Conservation (phyloP, 2,113 vertebrate genomes). For the Rafetus swinhoei region DNA sequence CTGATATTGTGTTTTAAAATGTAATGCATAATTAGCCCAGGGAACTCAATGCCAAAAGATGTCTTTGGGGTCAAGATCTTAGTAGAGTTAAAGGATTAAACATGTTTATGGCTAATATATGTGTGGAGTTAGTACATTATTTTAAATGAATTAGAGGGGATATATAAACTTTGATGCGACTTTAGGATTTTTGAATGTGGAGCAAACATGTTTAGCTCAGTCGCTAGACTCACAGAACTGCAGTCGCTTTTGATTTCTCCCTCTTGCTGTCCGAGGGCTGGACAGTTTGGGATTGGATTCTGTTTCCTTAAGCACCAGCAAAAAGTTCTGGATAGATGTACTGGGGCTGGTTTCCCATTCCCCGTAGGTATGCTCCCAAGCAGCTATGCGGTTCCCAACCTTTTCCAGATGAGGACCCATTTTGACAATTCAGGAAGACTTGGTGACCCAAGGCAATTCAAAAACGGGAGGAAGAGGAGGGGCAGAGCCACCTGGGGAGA, state of each 20-base stretch:
- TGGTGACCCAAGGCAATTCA: too few relatives aligned
- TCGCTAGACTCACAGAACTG: background rate
- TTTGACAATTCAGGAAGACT: too few relatives aligned
- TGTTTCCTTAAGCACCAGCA: background rate
- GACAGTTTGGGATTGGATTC: background rate
- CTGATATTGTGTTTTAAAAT: background rate
- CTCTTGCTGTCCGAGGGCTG: background rate
- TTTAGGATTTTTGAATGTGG: background rate
- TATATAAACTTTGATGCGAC: conserved; percentile 12
- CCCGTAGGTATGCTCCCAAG: background rate
- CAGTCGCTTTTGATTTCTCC: background rate
- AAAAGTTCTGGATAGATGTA: background rate
- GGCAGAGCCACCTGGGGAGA: too few relatives aligned
- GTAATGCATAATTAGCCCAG: background rate
- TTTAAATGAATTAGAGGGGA: background rate
- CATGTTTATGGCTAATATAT: background rate
- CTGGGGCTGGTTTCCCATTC: background rate
- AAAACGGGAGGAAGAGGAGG: too few relatives aligned
- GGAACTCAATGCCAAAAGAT: background rate
- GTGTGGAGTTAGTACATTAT: background rate
- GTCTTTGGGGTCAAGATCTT: background rate
- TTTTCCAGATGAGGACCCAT: too few relatives aligned
- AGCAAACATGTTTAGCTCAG: background rate
- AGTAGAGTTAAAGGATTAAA: conserved; percentile 19
- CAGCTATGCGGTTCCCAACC: too few relatives aligned